A percentile compares a stretch with the other conserved stretches of the same genome.
Conservation (phyloP, 1,140 invertebrate species). For the Carposina sasakii region DNA sequence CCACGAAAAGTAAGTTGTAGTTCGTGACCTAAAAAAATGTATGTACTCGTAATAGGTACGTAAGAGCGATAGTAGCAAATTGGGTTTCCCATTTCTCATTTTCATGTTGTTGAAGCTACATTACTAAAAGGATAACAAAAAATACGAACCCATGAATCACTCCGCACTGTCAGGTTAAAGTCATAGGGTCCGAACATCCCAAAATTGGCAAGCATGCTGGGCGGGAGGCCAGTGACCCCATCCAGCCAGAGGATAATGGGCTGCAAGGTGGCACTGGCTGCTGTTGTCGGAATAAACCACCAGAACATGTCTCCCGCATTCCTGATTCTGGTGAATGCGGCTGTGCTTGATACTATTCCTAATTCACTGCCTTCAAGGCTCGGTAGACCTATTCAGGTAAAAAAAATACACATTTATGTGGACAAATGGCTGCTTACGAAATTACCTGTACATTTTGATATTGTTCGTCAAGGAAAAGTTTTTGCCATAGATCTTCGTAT, state of each 20-base stretch:
- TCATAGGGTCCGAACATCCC: conserved; percentile 53
- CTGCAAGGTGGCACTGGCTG: conserved; percentile 6
- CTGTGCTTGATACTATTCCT: conserved; percentile 27
- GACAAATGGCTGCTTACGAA: too few species aligned
- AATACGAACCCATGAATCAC: conserved; percentile 46
- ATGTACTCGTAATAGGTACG: not conserved
- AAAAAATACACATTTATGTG: too few species aligned
- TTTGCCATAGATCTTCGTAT: too few species aligned
- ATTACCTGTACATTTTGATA: too few species aligned
- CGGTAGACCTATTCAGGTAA: too few species aligned
- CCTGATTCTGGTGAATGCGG: conserved; percentile 40
- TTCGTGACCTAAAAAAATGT: conserved; percentile 71
- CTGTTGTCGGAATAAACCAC: conserved; percentile 48
- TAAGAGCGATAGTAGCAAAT: not conserved
- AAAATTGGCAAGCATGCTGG: conserved; percentile 51
- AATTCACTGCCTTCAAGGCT: conserved; percentile 36
- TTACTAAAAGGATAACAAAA: conserved; percentile 4
- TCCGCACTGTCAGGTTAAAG: conserved; percentile 36
- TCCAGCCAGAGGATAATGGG: conserved; percentile 54
- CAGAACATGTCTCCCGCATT: conserved; percentile 51
- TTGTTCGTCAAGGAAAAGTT: too few species aligned
- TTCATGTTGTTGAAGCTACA: too few species aligned
- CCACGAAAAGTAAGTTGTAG: conserved; percentile 78
- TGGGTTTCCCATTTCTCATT: too few species aligned
- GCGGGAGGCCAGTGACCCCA: conserved; percentile 40